Conservation (phyloP, 2,888 invertebrate genomes). For the Frankliniella fusca region DNA sequence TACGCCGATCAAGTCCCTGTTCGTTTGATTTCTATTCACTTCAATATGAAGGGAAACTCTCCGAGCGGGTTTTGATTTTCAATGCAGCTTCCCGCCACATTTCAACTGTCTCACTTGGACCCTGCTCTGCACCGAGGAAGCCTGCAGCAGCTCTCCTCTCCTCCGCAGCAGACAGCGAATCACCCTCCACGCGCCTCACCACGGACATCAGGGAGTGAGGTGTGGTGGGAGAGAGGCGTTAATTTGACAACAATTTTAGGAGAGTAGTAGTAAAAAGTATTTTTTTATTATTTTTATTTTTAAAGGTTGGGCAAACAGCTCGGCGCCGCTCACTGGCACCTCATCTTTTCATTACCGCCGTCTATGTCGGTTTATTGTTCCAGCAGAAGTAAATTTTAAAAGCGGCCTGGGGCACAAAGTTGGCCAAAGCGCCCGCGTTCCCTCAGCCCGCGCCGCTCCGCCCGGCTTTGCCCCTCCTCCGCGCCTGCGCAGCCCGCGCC, state of each 20-base stretch:
- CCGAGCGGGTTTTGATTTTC: no score
- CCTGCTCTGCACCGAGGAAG: no score
- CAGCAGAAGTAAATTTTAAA: slow-evolving; percentile 26
- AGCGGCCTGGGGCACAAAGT: background rate
- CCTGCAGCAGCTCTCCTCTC: no score
- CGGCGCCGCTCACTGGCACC: background rate
- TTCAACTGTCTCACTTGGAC: no score
- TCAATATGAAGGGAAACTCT: no score
- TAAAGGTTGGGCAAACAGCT: background rate
- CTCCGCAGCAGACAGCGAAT: no score
- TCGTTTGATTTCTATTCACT: no score
- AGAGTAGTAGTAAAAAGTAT: background rate
- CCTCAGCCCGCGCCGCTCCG: background rate
- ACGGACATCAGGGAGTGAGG: no score
- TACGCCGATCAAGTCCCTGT: no score
- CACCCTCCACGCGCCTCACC: no score
- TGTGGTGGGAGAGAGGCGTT: background rate
- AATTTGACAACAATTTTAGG: slow-evolving; percentile 10
- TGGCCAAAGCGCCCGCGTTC: background rate
- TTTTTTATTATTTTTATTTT: no score
- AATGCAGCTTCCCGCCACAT: no score
- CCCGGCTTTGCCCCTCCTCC: background rate
- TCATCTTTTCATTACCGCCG: slow-evolving; percentile 22
- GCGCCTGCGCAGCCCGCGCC: background rate
- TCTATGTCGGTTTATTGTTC: slow-evolving; percentile 17